Evolutionary conservation across 2,797 vertebrate genomes (phyloP).

Genomic region (Sebastes nivosus): DNA sequence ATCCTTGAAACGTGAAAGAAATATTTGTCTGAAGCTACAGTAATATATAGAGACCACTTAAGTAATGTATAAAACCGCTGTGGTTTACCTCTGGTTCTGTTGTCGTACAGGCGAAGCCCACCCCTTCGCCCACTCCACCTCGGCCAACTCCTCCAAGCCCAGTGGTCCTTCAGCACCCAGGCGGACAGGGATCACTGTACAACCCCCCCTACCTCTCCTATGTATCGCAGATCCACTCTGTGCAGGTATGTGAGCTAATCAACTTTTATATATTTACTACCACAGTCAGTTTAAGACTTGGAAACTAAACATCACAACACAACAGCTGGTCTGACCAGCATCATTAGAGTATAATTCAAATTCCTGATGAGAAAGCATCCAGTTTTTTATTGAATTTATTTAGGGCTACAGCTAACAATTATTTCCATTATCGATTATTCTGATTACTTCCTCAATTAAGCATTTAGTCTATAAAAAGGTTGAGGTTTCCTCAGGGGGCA

Average conservation of each 20-base stretch:
- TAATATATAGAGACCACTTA: not conserved
- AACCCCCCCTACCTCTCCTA: conserved; percentile 89
- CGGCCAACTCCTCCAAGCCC: conserved; percentile 89
- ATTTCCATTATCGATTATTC: not conserved
- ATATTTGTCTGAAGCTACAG: not conserved
- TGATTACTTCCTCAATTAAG: not conserved
- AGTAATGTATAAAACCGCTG: too few relatives aligned
- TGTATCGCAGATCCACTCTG: conserved; percentile 87
- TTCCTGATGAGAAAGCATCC: not conserved
- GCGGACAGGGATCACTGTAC: conserved; percentile 86
- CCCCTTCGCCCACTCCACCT: conserved; percentile 85
- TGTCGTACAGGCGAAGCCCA: conserved; percentile 82
- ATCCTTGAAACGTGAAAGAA: not conserved
- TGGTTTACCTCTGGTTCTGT: conserved; percentile 9
- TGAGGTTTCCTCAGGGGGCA: not conserved
- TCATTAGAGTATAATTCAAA: not conserved
- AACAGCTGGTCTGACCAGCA: not conserved
- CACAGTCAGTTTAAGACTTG: not conserved
- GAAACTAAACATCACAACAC: not conserved
- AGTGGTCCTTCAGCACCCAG: conserved; percentile 88
- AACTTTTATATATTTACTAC: not conserved
- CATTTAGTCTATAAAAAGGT: not conserved
- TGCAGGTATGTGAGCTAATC: conserved; percentile 79
- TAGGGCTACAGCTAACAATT: not conserved
- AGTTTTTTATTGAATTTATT: too few relatives aligned